These are phyloP conservation scores for Lepisosteus osseus DNA, from an alignment of 2,113 vertebrate species.

Conservation along the genomic window DNA sequence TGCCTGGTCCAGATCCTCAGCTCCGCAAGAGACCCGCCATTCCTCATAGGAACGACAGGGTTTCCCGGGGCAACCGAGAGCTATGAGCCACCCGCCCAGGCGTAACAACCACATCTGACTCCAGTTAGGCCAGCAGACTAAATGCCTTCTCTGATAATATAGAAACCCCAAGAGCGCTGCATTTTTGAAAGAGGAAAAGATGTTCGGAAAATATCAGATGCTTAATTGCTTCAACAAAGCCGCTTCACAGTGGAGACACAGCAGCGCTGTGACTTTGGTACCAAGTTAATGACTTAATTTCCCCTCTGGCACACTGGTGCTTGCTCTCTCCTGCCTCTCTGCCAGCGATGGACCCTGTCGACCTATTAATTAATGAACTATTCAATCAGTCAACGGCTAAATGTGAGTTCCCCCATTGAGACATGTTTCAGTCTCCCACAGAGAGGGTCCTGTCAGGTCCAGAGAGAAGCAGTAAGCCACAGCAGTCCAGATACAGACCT, in stretches of 20 bases:
- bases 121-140: no score
- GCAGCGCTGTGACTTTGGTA: not conserved
- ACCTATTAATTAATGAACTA: not conserved
- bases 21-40: no score
- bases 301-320: not conserved
- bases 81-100: no score
- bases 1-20: no score
- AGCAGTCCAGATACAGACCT: not conserved
- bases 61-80: no score
- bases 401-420: not conserved
- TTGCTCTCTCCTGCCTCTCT: conserved; percentile 9
- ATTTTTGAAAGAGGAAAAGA: no score
- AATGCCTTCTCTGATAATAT: no score
- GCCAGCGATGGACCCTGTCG: conserved; percentile 1
- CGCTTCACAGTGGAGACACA: not conserved
- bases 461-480: not conserved
- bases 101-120: no score
- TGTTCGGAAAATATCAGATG: no score
- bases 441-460: conserved; percentile 3
- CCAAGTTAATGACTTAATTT: conserved; percentile 13
- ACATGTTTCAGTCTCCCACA: conserved; percentile 1
- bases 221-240: not conserved
- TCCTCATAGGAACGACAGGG: no score
- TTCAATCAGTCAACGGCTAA: conserved; percentile 8
- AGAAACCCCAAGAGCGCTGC: no score